These are phyloP conservation scores for Xenotilapia longispinis DNA, from an alignment of 2,113 vertebrate species.

Conservation along the genomic window DNA sequence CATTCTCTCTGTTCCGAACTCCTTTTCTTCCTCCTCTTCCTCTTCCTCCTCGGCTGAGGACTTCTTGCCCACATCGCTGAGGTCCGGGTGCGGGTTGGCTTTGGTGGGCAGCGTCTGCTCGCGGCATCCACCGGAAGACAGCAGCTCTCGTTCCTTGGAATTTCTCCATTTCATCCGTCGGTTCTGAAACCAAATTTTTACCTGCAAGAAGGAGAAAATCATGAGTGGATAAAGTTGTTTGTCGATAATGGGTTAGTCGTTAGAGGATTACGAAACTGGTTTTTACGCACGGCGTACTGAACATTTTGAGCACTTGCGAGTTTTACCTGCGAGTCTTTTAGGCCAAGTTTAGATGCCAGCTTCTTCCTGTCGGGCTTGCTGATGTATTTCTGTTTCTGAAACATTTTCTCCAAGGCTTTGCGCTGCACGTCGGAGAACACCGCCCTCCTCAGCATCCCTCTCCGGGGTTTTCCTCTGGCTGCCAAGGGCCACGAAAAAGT, in stretches of 20 bases:
- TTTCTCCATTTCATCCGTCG: constrained; percentile 98
- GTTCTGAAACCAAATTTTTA: constrained; percentile 99
- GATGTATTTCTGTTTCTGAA: constrained; percentile 99
- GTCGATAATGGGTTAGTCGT: background rate
- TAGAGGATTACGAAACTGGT: background rate
- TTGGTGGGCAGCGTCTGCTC: constrained; percentile 97
- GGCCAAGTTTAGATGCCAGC: constrained; percentile 85
- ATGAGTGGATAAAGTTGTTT: background rate
- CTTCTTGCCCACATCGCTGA: constrained; percentile 92
- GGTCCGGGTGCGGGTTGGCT: constrained; percentile 95
- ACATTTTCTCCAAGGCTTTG: constrained; percentile 97
- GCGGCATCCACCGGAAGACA: constrained; percentile 91
- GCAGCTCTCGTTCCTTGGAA: constrained; percentile 93
- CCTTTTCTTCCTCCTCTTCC: constrained; percentile 63
- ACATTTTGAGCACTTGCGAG: background rate
- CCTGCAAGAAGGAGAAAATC: constrained; percentile 56
- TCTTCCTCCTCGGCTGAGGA: constrained; percentile 74
- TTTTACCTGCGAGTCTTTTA: constrained; percentile 94
- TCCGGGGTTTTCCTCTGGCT: constrained; percentile 86
- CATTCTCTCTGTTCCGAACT: constrained; percentile 19
- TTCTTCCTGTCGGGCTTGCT: constrained; percentile 98
- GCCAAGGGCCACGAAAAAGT: constrained; percentile 95
- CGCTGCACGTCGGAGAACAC: constrained; percentile 97
- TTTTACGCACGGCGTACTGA: background rate
- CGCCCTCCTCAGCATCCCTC: constrained; percentile 92